phyloP scores from a whole-genome alignment of 2,888 invertebrate genomes.

The Hylaea fasciaria region DNA sequence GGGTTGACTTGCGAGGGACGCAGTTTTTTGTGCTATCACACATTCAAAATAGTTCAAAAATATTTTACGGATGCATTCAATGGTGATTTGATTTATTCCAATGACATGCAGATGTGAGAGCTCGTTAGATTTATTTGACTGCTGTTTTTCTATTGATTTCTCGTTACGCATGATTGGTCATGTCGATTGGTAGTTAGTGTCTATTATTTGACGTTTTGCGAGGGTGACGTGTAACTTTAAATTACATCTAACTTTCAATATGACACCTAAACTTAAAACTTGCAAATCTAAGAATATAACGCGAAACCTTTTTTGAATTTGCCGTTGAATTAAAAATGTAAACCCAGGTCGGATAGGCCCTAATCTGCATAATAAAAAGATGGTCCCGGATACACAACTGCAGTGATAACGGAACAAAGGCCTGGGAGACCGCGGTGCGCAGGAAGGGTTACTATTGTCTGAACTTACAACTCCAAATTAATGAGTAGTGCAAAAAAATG shows the following conservation, averaged over 20 bases:
- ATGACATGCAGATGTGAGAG: conserved; percentile 83
- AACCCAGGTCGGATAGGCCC: conserved; percentile 72
- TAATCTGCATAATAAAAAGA: conserved; percentile 84
- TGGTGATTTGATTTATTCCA: conserved; percentile 84
- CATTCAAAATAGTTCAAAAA: conserved; percentile 84
- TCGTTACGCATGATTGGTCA: conserved; percentile 80
- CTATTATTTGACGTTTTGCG: conserved; percentile 64
- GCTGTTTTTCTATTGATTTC: conserved; percentile 79
- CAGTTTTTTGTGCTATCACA: conserved; percentile 65
- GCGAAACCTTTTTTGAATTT: conserved; percentile 3
- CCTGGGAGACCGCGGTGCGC: conserved; percentile 59
- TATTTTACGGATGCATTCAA: conserved; percentile 83
- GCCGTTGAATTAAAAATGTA: conserved; percentile 53
- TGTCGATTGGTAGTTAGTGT: conserved; percentile 81
- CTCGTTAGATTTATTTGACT: conserved; percentile 84
- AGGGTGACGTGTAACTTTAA: conserved; percentile 46
- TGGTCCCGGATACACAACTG: conserved; percentile 74
- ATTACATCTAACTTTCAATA: neutral
- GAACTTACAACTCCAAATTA: conserved; percentile 80
- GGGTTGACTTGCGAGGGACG: conserved; percentile 79
- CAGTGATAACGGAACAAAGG: conserved; percentile 76
- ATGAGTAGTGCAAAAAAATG: conserved; percentile 80
- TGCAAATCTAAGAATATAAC: neutral
- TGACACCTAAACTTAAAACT: neutral
- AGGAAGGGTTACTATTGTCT: conserved; percentile 79